These are phyloP conservation scores for Naja naja DNA, from an alignment of 2,113 vertebrate genomes.

Conservation along the genomic window DNA sequence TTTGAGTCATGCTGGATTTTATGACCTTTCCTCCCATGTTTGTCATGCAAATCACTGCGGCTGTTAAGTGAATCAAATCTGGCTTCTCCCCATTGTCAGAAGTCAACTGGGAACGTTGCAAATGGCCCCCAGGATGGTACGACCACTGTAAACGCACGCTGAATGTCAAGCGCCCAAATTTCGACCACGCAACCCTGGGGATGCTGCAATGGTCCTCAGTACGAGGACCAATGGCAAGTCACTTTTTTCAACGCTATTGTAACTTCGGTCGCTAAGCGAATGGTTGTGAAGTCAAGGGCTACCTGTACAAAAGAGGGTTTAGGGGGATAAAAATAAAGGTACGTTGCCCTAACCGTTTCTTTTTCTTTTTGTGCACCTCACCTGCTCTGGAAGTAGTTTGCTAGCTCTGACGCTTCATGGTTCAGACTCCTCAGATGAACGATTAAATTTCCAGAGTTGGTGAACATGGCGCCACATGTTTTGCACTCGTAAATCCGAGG, in stretches of 20 bases:
- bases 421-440: conserved; percentile 99
- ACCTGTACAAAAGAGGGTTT: conserved; percentile 55
- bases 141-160: too few relatives aligned
- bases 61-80: background rate
- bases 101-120: background rate
- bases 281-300: background rate
- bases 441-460: conserved; percentile 99
- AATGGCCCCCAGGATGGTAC: background rate
- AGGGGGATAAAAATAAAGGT: conserved; percentile 19
- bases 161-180: background rate
- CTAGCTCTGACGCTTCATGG: conserved; percentile 99
- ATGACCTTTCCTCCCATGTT: background rate
- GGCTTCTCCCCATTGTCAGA: background rate
- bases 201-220: background rate
- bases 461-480: conserved; percentile 99
- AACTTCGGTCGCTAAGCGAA: background rate
- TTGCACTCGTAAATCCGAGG: conserved; percentile 99
- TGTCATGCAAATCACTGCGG: background rate
- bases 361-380: conserved; percentile 85
- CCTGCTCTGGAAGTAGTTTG: conserved; percentile 99
- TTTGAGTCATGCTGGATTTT: background rate
- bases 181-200: too few relatives aligned
- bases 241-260: background rate
- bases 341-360: conserved; percentile 70
- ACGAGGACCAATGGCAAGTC: background rate